These are phyloP conservation scores for Crocodylus rhombifer DNA, from an alignment of 2,797 vertebrate genomes.

Conservation along the genomic window DNA sequence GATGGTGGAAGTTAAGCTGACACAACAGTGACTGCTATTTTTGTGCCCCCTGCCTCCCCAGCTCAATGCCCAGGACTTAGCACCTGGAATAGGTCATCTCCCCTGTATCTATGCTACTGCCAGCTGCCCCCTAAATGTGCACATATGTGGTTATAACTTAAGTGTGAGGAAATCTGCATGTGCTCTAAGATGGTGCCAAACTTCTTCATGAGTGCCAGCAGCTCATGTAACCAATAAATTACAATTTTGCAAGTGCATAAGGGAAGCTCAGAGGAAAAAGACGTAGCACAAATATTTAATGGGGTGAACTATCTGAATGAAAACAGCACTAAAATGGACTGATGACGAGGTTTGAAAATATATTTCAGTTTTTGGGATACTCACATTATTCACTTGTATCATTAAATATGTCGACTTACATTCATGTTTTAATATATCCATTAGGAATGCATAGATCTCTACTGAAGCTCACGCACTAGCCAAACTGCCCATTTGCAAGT, in stretches of 20 bases:
- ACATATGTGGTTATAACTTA: not conserved
- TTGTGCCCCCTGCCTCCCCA: too few species aligned
- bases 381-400: not conserved
- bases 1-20: too few species aligned
- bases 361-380: not conserved
- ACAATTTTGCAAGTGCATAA: not conserved
- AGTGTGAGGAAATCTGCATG: not conserved
- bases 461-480: not conserved
- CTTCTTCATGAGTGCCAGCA: not conserved
- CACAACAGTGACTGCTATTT: too few species aligned
- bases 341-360: not conserved
- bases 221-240: not conserved
- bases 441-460: not conserved
- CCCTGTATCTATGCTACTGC: too few species aligned
- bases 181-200: not conserved
- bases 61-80: too few species aligned
- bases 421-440: conserved; percentile 15
- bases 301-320: not conserved
- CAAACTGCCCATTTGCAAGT: conserved; percentile 51
- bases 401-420: not conserved
- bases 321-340: not conserved
- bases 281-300: not conserved
- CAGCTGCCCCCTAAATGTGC: not conserved
- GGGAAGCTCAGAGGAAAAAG: not conserved
- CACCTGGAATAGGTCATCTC: too few species aligned